A percentile compares a stretch with the other conserved stretches of the same genome.
phyloP scores from a whole-genome alignment of 1,140 invertebrate genomes.

The Oncopodura yosiiana region DNA sequence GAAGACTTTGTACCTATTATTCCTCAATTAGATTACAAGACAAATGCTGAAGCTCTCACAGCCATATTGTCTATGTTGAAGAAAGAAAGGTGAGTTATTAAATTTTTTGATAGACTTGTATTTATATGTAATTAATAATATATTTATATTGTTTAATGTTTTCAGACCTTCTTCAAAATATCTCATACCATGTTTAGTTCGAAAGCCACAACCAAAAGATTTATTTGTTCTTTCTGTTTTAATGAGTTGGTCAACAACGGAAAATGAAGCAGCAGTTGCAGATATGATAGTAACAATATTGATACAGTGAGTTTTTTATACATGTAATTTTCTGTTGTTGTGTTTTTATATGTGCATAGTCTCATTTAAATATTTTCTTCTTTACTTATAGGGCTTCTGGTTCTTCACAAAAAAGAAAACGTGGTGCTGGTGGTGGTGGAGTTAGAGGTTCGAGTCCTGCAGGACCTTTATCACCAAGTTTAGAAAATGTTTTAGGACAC shows the following conservation, averaged over 20 bases:
- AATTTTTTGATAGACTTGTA: slow-evolving; percentile 12
- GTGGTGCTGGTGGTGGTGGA: slow-evolving; percentile 50
- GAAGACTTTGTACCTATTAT: slow-evolving; percentile 81
- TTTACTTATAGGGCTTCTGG: slow-evolving; percentile 60
- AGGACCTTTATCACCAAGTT: slow-evolving; percentile 46
- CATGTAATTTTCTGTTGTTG: background rate
- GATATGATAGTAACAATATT: slow-evolving; percentile 19
- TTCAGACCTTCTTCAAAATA: slow-evolving; percentile 28
- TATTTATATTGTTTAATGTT: slow-evolving; percentile 4
- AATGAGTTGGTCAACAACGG: slow-evolving; percentile 58
- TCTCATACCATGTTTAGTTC: slow-evolving; percentile 21
- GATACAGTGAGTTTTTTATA: slow-evolving; percentile 52
- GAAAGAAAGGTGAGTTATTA: slow-evolving; percentile 63
- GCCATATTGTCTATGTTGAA: slow-evolving; percentile 80
- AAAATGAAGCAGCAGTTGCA: slow-evolving; percentile 19
- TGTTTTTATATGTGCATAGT: slow-evolving; percentile 48
- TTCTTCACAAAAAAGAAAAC: slow-evolving; percentile 82
- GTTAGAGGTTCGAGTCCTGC: slow-evolving; percentile 39
- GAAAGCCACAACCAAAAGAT: slow-evolving; percentile 25
- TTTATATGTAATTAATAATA: slow-evolving; percentile 15
- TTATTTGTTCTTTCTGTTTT: slow-evolving; percentile 50
- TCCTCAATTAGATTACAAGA: slow-evolving; percentile 73
- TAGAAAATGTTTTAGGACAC: slow-evolving; percentile 78
- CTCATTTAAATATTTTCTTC: slow-evolving; percentile 47
- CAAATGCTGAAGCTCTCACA: slow-evolving; percentile 85